Conservation (phyloP, 1,140 invertebrate genomes). For the Macrocentrus cingulum region DNA sequence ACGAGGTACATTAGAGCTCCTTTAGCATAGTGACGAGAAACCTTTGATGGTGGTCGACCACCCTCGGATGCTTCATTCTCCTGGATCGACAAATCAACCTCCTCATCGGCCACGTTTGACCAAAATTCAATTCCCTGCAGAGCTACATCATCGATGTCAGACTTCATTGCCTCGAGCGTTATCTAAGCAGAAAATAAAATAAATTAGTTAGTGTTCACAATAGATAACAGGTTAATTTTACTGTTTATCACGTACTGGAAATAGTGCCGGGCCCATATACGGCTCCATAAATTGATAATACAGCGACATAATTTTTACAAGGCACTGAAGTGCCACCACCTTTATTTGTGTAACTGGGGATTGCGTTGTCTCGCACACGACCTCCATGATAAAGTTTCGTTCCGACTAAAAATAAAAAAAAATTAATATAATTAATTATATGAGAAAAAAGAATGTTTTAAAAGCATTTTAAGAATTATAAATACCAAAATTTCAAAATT, state of each 20-base stretch:
- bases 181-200: constrained; percentile 68
- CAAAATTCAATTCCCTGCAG: constrained; percentile 99
- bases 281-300: constrained; percentile 99
- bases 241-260: constrained; percentile 71
- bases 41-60: constrained; percentile 86
- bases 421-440: not conserved
- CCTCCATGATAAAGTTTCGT: constrained; percentile 99
- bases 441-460: constrained; percentile 5
- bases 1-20: constrained; percentile 94
- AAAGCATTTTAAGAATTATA: constrained; percentile 17
- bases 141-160: constrained; percentile 91
- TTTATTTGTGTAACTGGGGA: constrained; percentile 83
- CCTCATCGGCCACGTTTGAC: constrained; percentile 99
- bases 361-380: constrained; percentile 91
- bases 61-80: constrained; percentile 90
- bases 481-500: constrained; percentile 95
- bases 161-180: constrained; percentile 98
- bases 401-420: constrained; percentile 67
- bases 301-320: constrained; percentile 98
- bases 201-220: not conserved
- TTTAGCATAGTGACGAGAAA: constrained; percentile 91
- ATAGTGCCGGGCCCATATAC: constrained; percentile 98
- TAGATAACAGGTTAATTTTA: not conserved
- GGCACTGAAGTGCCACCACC: constrained; percentile 95
- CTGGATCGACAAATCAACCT: constrained; percentile 95